Evolutionary conservation across 2,888 invertebrate species (phyloP), one percentile per base, ranked within the genome.

Genomic region (Sarcophaga caerulescens): DNA sequence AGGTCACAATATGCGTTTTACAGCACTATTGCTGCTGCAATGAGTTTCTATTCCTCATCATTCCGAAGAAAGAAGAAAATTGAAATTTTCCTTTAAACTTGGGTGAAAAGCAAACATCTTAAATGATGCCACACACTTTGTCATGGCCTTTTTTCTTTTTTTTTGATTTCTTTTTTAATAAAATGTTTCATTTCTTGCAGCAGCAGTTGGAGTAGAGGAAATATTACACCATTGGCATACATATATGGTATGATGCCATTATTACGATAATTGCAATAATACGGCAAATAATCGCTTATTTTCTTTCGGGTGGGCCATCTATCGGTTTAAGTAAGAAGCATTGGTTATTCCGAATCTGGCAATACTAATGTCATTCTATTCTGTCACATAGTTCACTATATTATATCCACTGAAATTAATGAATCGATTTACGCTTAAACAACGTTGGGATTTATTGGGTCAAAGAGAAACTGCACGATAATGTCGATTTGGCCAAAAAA

Each of bases 1-100:
- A 65, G 83, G 74, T 84, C 78, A 65, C 78, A 74, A 63, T 57
- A n/a, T 79, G 78, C 63, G 69, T 75, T 84, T n/a, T 14, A 17
- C 52, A 52, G 5, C 17, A 52, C 0, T 52, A 52, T 52, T 52
- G 52, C 14, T 17, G 12, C 17, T 52, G 12, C 52, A 17, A 4
- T 3, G 69, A 63, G 70, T 70, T 84, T n/a, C 19, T 19, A 21
- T 17, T 69, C 44, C 17, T 57, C 63, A 35, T 35, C 35, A n/a
- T 12, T 69, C 62, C 21, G 19, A 69, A 23, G n/a, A 25, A 77
- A 78, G 12, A 47, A 14, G 25, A 14, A n/a, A 19, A 47, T 21
- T 23, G 25, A 82, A 83, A 74, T 68, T 59, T 69, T 77, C 23
- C 17, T 45, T 69, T 44, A 45, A 83, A 74, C 52, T 63, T 52